phyloP scores from a whole-genome alignment of 2,113 vertebrate species.

The Athene noctua region DNA sequence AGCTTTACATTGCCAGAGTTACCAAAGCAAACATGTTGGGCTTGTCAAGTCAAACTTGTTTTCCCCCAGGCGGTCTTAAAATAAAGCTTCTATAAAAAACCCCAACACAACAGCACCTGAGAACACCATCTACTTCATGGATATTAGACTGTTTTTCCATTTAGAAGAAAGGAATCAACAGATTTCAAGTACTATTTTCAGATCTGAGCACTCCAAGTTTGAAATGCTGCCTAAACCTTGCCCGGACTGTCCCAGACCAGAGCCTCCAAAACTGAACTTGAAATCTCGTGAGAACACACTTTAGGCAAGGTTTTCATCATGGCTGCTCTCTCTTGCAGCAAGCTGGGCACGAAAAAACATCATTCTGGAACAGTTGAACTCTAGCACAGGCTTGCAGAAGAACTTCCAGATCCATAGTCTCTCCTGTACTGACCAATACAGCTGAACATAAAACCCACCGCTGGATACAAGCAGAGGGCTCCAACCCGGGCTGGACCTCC shows the following conservation, averaged over 20 bases:
- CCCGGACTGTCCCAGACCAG: too few relatives aligned
- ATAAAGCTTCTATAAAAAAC: background rate
- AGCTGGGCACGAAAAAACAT: background rate
- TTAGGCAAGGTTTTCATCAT: background rate
- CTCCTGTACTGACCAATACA: rapidly evolving
- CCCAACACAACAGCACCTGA: background rate
- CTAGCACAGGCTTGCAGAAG: rapidly evolving
- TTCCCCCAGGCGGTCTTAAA: background rate
- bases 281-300: background rate
- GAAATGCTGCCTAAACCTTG: background rate
- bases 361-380: background rate
- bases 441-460: background rate
- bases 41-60: background rate
- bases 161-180: background rate
- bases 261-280: background rate
- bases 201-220: background rate
- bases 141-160: background rate
- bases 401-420: too few relatives aligned
- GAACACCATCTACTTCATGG: background rate
- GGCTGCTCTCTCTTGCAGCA: too few relatives aligned
- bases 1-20: background rate
- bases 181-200: background rate
- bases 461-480: rapidly evolving
- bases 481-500: background rate
- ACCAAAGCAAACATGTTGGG: background rate